Base-by-base conservation (phyloP, 2,888 invertebrate genomes). In the Parnassius apollo region DNA sequence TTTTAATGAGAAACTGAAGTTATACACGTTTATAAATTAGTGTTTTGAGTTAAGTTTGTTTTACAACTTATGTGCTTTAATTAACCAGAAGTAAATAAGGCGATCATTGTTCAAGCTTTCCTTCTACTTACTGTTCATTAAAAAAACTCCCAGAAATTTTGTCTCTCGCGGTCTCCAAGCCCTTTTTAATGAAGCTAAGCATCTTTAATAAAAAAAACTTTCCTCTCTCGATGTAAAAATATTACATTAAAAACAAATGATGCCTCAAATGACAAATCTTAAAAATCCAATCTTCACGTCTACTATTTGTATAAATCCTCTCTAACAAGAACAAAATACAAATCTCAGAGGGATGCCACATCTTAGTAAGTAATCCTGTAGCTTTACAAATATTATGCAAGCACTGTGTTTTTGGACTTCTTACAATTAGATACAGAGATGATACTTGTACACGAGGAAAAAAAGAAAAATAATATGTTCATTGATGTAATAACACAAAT, bases 291-390 rank as follows among this genome's bases (percentile, higher is more conserved):
- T 59, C 57, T 62, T 60, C 58, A 58, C 55, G 55, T 63, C 62
- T 63, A 63, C 55, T 63, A 59, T 50, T 59, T 59, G 67, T 75
- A 75, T 77, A 81, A 83, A 80, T 80, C 76, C 75, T 67, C 66
- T 71, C 68, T 81, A 81, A 82, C 77, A 81, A 82, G 78, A 81
- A 81, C 77, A 80, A 80, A 82, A 76, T 76, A 79, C 74, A 77
- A 82, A 80, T 74, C 76, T 76, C 75, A 75, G 70, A 73, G 71
- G 72, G 71, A 55, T 73, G 72, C 71, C 72, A 71, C 71, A 73
- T 71, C 73, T 72, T 58, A 70, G 75, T 35, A 35, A 4, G 35
- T 81, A 82, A 83, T 82, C 82, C 78, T 68, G 65, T 69, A 75
- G 76, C 77, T 76, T 76, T 73, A 74, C 75, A 76, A 75, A 81